Evolutionary conservation across 2,797 vertebrate species (phyloP).

Genomic region (Artibeus jamaicensis): DNA sequence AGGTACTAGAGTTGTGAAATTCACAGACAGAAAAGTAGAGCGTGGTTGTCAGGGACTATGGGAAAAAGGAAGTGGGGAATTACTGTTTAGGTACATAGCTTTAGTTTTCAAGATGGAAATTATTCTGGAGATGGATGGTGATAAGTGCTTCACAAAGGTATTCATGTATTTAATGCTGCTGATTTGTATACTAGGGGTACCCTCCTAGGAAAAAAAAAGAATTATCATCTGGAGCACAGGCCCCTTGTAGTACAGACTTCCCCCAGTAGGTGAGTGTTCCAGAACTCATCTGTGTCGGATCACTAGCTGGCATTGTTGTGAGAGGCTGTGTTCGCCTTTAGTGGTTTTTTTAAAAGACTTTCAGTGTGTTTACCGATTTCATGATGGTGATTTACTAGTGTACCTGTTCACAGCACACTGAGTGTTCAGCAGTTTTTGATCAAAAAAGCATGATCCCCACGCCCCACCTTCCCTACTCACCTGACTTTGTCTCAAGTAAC

Average conservation of each 20-base stretch:
- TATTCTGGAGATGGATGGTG: not conserved
- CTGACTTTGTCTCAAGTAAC: not conserved
- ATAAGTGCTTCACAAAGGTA: not conserved
- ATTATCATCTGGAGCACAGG: not conserved
- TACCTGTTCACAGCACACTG: not conserved
- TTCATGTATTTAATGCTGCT: not conserved
- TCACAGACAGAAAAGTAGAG: not conserved
- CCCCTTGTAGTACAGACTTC: no score
- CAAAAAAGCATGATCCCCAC: fast-evolving
- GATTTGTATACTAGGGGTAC: not conserved
- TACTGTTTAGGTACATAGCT: not conserved
- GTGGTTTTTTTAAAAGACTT: not conserved
- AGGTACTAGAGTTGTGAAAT: not conserved
- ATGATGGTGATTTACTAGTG: not conserved
- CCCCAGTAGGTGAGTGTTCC: not conserved
- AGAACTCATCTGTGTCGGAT: not conserved
- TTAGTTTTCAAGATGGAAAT: not conserved
- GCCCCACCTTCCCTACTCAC: not conserved
- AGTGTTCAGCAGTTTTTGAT: not conserved
- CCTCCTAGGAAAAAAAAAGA: not conserved
- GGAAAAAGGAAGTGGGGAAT: not conserved
- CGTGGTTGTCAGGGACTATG: not conserved
- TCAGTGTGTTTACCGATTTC: not conserved
- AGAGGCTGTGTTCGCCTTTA: not conserved
- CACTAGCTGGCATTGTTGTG: not conserved